Conservation (phyloP, 2,888 invertebrate genomes). For the Rhodophaea formosa region DNA sequence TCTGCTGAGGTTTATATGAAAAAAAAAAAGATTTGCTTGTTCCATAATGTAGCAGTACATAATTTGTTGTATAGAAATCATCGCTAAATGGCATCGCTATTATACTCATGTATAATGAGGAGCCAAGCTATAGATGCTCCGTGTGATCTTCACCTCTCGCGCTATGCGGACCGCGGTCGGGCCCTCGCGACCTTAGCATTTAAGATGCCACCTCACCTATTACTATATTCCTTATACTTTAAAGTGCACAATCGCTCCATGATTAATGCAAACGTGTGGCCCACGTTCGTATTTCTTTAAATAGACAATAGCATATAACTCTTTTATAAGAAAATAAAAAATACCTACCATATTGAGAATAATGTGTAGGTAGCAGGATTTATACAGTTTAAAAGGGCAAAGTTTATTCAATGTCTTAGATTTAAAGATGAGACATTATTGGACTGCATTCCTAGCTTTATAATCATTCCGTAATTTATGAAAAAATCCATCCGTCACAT, state of each 20-base stretch:
- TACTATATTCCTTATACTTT: conserved; percentile 19
- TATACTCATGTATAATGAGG: neutral
- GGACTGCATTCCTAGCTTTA: too few relatives aligned
- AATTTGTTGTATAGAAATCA: too few relatives aligned
- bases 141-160: conserved; percentile 47
- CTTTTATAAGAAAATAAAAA: neutral
- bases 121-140: neutral
- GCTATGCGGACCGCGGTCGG: conserved; percentile 53
- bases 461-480: too few relatives aligned
- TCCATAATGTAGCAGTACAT: too few relatives aligned
- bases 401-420: neutral
- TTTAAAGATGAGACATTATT: too few relatives aligned
- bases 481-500: too few relatives aligned
- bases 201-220: conserved; percentile 19
- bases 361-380: neutral
- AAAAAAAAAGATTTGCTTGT: too few relatives aligned
- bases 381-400: neutral
- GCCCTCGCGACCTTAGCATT: conserved; percentile 37
- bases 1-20: too few relatives aligned
- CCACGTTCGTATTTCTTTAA: conserved; percentile 25
- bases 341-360: neutral
- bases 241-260: conserved; percentile 32
- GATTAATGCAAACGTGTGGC: conserved; percentile 35
- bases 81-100: neutral
- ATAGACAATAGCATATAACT: neutral